Base-by-base conservation (phyloP, 1,140 invertebrate species). In the Rhopalosiphum padi region DNA sequence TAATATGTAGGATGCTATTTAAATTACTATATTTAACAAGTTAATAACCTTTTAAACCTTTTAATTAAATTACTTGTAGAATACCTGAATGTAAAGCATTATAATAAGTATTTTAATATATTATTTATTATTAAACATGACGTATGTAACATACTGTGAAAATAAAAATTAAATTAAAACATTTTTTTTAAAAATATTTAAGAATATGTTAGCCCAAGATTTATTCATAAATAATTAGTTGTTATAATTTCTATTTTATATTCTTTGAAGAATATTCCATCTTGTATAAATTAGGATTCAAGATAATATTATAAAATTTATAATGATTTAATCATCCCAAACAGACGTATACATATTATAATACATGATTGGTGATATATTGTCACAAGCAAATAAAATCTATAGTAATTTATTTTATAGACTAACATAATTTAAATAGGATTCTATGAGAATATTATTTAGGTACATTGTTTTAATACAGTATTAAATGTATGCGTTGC, bases 11-110 rank as follows among this genome's bases (percentile, higher is more conserved):
- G 5, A 35, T n/a, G 60, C 9, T n/a, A 35, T 77, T n/a, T 77
- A 77, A n/a, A 77, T 77, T 77, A 77, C n/a, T n/a, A n/a, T 77
- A n/a, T 77, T 77, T n/a, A n/a, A n/a, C 60, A 77, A 77, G 60
- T 77, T n/a, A 77, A 77, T 77, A n/a, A n/a, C 60, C 60, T 77
- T 77, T 77, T 77, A 55, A 55, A 55, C 55, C 55, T 25, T 25
- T 25, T 30, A 77, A 77, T n/a, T 77, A 77, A 77, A 18, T 77
- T 77, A 77, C 11, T 77, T 77, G 41, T 3, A 41, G 37, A 85
- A 85, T 41, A 41, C 41, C 41, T 41, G 41, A 41, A 41, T 41
- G 11, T 85, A 25, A 85, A 85, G 37, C 6, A 41, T 43, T 23
- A 23, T 9, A 41, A 23, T 41, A 22, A 68, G 25, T 11, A 60